A percentile compares a stretch with the other conserved stretches of the same genome.
Evolutionary conservation across 30 jellyfish, hydroid and myxozoan species (phyloP).

Genomic region (Turritopsis rubra): DNA sequence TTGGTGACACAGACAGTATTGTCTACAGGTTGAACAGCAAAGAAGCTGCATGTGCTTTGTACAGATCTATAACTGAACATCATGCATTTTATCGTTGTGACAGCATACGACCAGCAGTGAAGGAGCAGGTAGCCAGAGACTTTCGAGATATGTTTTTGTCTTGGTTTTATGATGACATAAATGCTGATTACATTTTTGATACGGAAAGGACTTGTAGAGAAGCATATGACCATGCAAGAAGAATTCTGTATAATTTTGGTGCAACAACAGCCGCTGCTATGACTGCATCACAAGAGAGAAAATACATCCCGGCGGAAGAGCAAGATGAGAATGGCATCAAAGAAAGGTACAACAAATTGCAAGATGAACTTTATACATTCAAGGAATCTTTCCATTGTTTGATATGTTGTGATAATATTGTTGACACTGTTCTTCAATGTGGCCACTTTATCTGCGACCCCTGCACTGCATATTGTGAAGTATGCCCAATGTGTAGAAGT

Average conservation of each 20-base stretch:
- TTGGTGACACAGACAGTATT: constrained; percentile 57
- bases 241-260: constrained; percentile 87
- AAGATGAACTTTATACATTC: constrained; percentile 39
- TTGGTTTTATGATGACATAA: constrained; percentile 61
- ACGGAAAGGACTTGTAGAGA: constrained; percentile 95
- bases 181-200: constrained; percentile 82
- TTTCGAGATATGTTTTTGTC: constrained; percentile 65
- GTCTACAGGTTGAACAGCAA: constrained; percentile 68
- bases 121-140: constrained; percentile 92
- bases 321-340: constrained; percentile 3
- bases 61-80: constrained; percentile 91
- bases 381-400: constrained; percentile 70
- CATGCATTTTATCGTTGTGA: constrained; percentile 97
- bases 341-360: constrained; percentile 20
- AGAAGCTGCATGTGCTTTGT: constrained; percentile 92
- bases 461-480: constrained; percentile 45
- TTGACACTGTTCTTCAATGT: constrained; percentile 80
- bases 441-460: constrained; percentile 85
- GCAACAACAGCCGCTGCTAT: constrained; percentile 49
- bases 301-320: constrained; percentile 1
- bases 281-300: constrained; percentile 7
- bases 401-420: constrained; percentile 68
- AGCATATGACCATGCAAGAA: constrained; percentile 95
- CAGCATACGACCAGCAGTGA: constrained; percentile 82
- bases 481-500: constrained; percentile 87